A percentile compares a stretch with the other conserved stretches of the same genome.
phyloP scores from a whole-genome alignment of 2,797 vertebrate genomes.

The Micropoecilia bifurca region DNA sequence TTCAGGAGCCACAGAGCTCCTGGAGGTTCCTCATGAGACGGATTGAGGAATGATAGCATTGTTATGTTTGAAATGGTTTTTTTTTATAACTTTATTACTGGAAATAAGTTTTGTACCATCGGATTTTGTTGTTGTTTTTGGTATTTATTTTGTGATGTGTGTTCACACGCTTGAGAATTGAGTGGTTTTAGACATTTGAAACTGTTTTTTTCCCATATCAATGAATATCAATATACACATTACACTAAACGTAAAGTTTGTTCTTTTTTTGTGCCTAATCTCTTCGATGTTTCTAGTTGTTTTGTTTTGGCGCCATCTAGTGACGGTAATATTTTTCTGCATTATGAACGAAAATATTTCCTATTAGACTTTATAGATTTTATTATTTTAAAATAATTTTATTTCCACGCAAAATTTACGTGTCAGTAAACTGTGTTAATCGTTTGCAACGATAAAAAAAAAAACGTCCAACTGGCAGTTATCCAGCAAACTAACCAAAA shows the following conservation, averaged over 20 bases:
- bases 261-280: background rate
- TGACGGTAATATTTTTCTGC: slow-evolving; percentile 21
- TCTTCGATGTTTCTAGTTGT: background rate
- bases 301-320: slow-evolving; percentile 63
- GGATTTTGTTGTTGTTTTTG: background rate
- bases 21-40: background rate
- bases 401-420: background rate
- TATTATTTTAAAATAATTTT: background rate
- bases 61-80: background rate
- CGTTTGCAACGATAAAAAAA: background rate
- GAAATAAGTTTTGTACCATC: background rate
- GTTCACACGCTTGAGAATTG: background rate
- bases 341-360: background rate
- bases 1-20: slow-evolving; percentile 15
- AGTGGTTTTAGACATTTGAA: background rate
- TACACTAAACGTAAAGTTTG: background rate
- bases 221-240: background rate
- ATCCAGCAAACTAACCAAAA: background rate
- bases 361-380: background rate
- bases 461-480: background rate
- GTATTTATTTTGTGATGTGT: background rate
- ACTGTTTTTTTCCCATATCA: background rate
- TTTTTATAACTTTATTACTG: background rate
- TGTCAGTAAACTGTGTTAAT: background rate
- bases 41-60: background rate